Evolutionary conservation across 2,113 vertebrate species (phyloP), one percentile per base, ranked within the genome.

Genomic region (Stictonetta naevosa): DNA sequence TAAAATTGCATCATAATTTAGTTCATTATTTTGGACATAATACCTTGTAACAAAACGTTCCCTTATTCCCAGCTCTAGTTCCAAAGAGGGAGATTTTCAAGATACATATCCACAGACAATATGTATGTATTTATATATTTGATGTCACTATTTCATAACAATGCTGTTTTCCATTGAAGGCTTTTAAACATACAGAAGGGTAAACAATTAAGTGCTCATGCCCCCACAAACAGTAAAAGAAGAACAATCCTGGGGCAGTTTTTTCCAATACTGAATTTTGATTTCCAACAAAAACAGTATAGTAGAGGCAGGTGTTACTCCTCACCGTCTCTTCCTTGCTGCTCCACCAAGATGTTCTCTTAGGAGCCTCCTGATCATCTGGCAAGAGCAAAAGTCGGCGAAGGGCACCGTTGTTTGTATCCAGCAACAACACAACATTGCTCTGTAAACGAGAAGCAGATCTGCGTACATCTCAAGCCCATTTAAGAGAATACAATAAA

Each of bases 371-470:
- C 8, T 98, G 97, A 40, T 67, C 83, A 75, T 98, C 98, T 8
- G 97, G 93, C 67, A 97, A 97, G 40, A 99, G 86, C 44, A 98
- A 3, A 44, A 99, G 98, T 18, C 97, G 98, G 52, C 95, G 98
- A 88, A 99, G 97, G 36, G 98, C 96, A 8, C 98, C 98, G 0
- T 90, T 98, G 6, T 83, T 96, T 82, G 98, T 96, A 95, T 99
- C 99, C 95, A 99, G 31, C 79, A 99, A 97, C 38, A 99, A 96
- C 83, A 99, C 97, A 6, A 98, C 97, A 92, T 99, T 99, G 92
- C 98, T 99, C 99, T 99, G 96, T 25, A 82, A 96, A 90, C 31
- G 85, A 86, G 96, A 95, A 92, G 46, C 76, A 95, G 19, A 95
- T 21, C 6, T 2, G 2, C 18, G 26, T 55, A 62, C 11, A 29